Percentiles rank a stretch among this genome's conserved stretches.
Evolutionary conservation across 2,113 vertebrate genomes (phyloP).

Genomic region (Nannospalax galili): DNA sequence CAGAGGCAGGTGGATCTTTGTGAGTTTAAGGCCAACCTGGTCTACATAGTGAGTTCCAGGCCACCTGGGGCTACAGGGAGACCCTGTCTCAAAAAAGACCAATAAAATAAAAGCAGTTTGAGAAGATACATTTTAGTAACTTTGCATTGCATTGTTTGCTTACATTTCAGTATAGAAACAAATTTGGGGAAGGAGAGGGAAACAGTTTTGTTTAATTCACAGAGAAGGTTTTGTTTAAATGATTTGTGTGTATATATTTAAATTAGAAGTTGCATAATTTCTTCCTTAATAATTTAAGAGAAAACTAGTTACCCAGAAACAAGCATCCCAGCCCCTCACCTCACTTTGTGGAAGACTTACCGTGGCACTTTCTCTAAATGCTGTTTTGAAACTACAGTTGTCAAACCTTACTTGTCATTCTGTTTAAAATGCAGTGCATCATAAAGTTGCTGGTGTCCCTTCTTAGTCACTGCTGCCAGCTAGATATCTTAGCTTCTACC

Average conservation of each 20-base stretch:
- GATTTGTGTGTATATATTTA: not conserved
- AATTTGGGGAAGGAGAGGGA: not conserved
- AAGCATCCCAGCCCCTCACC: not conserved
- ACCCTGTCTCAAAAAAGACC: too few species aligned
- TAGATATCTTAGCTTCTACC: not conserved
- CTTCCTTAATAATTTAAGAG: not conserved
- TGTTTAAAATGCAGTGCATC: not conserved
- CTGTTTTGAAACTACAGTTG: not conserved
- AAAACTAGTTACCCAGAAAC: not conserved
- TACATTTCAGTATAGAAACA: not conserved
- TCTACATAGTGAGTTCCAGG: too few species aligned
- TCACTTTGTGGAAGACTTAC: not conserved
- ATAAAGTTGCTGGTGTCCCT: not conserved
- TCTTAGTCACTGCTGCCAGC: not conserved
- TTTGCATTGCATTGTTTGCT: not conserved
- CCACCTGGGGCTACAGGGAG: too few species aligned
- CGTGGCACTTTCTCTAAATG: not conserved
- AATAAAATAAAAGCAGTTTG: too few species aligned
- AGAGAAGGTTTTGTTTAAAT: conserved; percentile 23
- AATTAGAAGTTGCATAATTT: too few species aligned
- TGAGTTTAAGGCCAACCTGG: too few species aligned
- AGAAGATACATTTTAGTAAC: not conserved
- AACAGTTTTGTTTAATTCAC: not conserved
- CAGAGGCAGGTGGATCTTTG: too few species aligned
- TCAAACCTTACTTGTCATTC: not conserved